Percentiles rank a stretch among this genome's conserved stretches.
phyloP scores from a whole-genome alignment of 2,888 invertebrate genomes.

The Ernsta delagoae region DNA sequence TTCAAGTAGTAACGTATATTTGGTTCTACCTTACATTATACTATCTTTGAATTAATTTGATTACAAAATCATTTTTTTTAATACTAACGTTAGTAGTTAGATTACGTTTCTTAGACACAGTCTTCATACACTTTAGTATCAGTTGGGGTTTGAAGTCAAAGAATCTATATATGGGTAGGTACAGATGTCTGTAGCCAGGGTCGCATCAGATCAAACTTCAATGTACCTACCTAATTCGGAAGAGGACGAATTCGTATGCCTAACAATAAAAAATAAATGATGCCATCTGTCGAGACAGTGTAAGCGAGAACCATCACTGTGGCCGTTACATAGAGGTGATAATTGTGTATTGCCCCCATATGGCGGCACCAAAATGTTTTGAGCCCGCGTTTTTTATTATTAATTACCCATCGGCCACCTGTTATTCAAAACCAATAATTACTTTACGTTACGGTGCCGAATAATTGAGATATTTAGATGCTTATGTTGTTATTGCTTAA shows the following conservation, averaged over 20 bases:
- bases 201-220: constrained; percentile 13
- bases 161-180: not conserved
- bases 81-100: too few species aligned
- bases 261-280: constrained; percentile 34
- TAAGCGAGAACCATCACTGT: constrained; percentile 16
- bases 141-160: not conserved
- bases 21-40: not conserved
- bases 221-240: not conserved
- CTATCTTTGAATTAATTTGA: too few species aligned
- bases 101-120: too few species aligned
- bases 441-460: constrained; percentile 49
- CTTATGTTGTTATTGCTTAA: constrained; percentile 53
- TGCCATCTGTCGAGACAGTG: constrained; percentile 24
- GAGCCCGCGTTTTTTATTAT: constrained; percentile 39
- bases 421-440: constrained; percentile 53
- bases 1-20: not conserved
- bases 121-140: too few species aligned
- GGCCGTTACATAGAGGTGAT: constrained; percentile 15
- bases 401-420: constrained; percentile 47
- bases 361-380: constrained; percentile 21
- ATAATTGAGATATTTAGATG: constrained; percentile 54
- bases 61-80: too few species aligned
- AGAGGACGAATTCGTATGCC: constrained; percentile 33
- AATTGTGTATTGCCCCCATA: constrained; percentile 14
- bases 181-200: not conserved